Percentiles rank a stretch among this genome's conserved stretches.
These are phyloP conservation scores for Heliocidaris tuberculata DNA, from an alignment of 35 echinoderm and acorn worm species.

Conservation along the genomic window DNA sequence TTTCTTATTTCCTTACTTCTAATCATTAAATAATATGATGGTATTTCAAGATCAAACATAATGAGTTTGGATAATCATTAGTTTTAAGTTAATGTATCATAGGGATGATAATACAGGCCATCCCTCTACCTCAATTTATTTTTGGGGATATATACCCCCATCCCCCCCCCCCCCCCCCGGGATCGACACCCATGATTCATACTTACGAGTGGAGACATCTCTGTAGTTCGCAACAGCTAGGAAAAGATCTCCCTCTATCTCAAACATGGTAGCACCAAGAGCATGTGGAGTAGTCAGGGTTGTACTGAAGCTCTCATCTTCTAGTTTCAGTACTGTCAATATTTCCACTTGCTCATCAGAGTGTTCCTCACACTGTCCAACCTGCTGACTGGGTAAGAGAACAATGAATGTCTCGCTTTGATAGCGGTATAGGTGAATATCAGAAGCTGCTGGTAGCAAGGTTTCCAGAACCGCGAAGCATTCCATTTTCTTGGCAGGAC, in stretches of 20 bases:
- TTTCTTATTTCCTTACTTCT: too few relatives aligned
- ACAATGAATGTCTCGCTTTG: slow-evolving; percentile 17
- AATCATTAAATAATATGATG: too few relatives aligned
- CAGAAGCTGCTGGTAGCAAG: not conserved
- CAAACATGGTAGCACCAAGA: slow-evolving; percentile 27
- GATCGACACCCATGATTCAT: too few relatives aligned
- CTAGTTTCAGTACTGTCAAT: not conserved
- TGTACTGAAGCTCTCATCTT: not conserved
- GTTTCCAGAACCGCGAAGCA: slow-evolving; percentile 2
- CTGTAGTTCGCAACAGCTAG: slow-evolving; percentile 3
- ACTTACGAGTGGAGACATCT: slow-evolving; percentile 34
- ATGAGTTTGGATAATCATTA: too few relatives aligned
- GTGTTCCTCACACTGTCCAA: not conserved
- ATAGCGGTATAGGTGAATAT: not conserved
- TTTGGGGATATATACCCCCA: too few relatives aligned
- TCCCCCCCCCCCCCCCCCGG: too few relatives aligned
- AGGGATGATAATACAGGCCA: too few relatives aligned
- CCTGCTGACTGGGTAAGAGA: slow-evolving; percentile 25
- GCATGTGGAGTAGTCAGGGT: not conserved
- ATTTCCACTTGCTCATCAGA: not conserved
- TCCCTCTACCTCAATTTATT: too few relatives aligned
- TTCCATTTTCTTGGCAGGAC: not conserved
- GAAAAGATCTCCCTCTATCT: not conserved
- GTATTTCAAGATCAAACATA: too few relatives aligned
- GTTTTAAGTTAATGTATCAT: too few relatives aligned